Evolutionary conservation across 1,140 invertebrate species (phyloP), one percentile per base, ranked within the genome.

Genomic region (Apolygus lucorum): DNA sequence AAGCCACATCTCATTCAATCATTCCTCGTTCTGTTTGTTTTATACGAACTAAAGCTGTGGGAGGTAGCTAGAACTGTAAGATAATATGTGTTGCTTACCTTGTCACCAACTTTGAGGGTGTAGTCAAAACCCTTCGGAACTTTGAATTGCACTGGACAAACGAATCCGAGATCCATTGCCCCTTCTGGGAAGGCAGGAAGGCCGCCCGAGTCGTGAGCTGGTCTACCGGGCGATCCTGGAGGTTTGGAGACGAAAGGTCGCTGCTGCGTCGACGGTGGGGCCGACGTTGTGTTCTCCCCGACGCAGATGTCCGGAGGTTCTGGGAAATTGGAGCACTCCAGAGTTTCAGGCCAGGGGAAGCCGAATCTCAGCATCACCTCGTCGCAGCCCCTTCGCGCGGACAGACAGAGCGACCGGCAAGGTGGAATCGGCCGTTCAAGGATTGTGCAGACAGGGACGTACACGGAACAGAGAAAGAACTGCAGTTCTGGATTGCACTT

Each of bases 391-490:
- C 83, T 82, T 74, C 88, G 85, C 0, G 93, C 94, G 22, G 92
- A 92, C 73, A 93, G 83, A 79, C 96, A 98, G 2, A 98, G 83
- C 25, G 90, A 90, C 42, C 91, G 83, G 77, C 96, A 99, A 0
- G 96, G 96, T 1, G 93, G 95, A 71, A 99, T 87, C 0, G 95
- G 88, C 71, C 84, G 81, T 28, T 96, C 92, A 68, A 98, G 78
- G 65, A 97, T 93, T 0, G 93, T 96, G 77, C 97, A 99, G 0
- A 99, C 90, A 0, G 98, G 97, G 2, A 90, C 92, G 79, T 95
- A 99, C 65, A 99, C 86, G 0, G 94, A 91, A 81, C 98, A 99
- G 22, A 99, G 81, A 78, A 99, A 99, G 72, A 98, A 90, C 77
- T 95, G 91, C 28, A 98, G 81, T 78, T 98, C 92, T 0, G 91